Evolutionary conservation across 2,113 vertebrate genomes (phyloP), one percentile per base, ranked within the genome.

Genomic region (Lepus europaeus): DNA sequence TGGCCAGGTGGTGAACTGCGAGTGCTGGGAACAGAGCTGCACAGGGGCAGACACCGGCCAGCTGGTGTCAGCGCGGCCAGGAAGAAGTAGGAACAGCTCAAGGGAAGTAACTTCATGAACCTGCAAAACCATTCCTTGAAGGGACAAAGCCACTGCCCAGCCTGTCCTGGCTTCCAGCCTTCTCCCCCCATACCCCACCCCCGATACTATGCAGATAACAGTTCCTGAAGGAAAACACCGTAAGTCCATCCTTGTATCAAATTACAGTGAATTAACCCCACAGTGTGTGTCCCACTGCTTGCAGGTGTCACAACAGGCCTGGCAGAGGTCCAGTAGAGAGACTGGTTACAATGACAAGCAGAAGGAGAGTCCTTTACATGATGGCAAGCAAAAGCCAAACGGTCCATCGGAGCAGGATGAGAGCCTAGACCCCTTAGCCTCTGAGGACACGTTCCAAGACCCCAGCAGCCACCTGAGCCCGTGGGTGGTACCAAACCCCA

Each of bases 301-400:
- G 36, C 78, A 45, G 87, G 70, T 63, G 69, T 36, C 49, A 33
- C 27, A 33, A 45, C n/a, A n/a, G 72, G 51, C 23, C 77, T 84
- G 68, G 94, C 72, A 73, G 87, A 27, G 17, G 16, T 78, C 77
- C 72, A 63, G 39, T 2, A 25, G 81, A 25, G 81, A 29, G 19
- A 56, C n/a, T 20, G 39, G 77, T 84, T 45, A 64, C 77, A 87
- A 84, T 14, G 72, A 90, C 59, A 49, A 93, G 72, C n/a, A 31
- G 11, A 61, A 78, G 59, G 68, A 59, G 20, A 33, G 17, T 69
- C 27, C 84, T 89, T 77, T 29, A 31, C 51, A 39, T 11, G 51
- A 63, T 16, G 49, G n/a, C 56, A 64, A 90, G n/a, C 53, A 77
- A n/a, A 73, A 77, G 10, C 33, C 19, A 20, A 94, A n/a, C 10